phyloP scores from a whole-genome alignment of 23 tunicate species.

The Clavelina lepadiformis region DNA sequence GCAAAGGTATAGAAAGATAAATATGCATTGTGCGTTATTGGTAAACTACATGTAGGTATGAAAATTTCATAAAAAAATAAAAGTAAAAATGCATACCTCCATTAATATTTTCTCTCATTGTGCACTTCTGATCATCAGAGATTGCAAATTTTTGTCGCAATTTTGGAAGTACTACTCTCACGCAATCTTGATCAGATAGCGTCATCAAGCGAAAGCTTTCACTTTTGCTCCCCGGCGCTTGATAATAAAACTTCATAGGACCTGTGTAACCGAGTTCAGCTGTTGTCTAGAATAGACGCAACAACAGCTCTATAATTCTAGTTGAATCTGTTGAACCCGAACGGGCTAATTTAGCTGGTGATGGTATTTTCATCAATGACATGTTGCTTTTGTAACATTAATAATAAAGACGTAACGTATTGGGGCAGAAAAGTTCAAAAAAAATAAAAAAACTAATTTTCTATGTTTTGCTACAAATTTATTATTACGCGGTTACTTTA shows the following conservation, averaged over 20 bases:
- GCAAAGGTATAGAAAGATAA: background rate
- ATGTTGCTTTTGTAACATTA: too few relatives aligned
- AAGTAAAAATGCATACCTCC: slow-evolving; percentile 59
- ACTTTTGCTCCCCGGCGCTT: slow-evolving; percentile 4
- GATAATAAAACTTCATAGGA: slow-evolving; percentile 34
- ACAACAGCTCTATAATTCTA: too few relatives aligned
- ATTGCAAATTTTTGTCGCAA: slow-evolving; percentile 38
- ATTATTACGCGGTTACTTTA: too few relatives aligned
- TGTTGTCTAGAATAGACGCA: slow-evolving; percentile 7
- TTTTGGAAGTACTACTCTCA: slow-evolving; percentile 29
- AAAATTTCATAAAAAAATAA: too few relatives aligned
- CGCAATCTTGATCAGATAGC: slow-evolving; percentile 39
- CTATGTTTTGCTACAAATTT: too few relatives aligned
- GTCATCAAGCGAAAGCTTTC: slow-evolving; percentile 59
- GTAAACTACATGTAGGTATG: background rate
- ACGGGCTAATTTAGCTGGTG: too few relatives aligned
- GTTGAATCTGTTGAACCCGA: too few relatives aligned
- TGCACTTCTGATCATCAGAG: slow-evolving; percentile 10
- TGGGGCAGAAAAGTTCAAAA: too few relatives aligned
- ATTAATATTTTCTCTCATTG: slow-evolving; percentile 42
- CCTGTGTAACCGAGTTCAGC: slow-evolving; percentile 35
- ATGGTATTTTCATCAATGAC: too few relatives aligned
- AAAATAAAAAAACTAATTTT: too few relatives aligned
- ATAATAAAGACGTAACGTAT: too few relatives aligned
- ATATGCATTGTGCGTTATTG: background rate